phyloP scores from a whole-genome alignment of 1,140 invertebrate species.

The Drosophila tristis region DNA sequence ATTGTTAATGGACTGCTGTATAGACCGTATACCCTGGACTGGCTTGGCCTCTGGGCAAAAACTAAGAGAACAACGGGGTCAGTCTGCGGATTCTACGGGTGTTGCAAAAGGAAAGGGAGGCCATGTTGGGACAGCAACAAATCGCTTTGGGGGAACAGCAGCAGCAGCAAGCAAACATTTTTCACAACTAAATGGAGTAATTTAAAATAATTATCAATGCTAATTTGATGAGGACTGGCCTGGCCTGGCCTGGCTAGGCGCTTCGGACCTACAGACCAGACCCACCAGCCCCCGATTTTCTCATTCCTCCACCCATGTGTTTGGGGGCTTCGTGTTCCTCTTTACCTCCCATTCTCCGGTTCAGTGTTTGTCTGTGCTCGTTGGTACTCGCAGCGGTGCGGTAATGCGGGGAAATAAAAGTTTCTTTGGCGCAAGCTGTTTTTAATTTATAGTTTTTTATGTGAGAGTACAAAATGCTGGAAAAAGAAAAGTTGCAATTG shows the following conservation, averaged over 20 bases:
- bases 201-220: constrained; percentile 82
- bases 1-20: too few species aligned
- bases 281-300: not conserved
- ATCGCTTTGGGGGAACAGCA: constrained; percentile 58
- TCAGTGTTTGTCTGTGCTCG: not conserved
- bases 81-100: not conserved
- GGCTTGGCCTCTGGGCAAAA: too few species aligned
- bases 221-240: constrained; percentile 70
- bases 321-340: not conserved
- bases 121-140: constrained; percentile 49
- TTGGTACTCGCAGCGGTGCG: too few species aligned
- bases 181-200: constrained; percentile 81
- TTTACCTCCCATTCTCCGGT: not conserved
- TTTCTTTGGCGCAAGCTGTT: constrained; percentile 28
- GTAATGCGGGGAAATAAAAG: constrained; percentile 1
- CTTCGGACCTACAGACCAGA: constrained; percentile 1
- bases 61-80: constrained; percentile 2
- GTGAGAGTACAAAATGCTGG: constrained; percentile 3
- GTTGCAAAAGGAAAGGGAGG: not conserved
- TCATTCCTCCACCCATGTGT: constrained; percentile 5
- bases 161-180: constrained; percentile 62
- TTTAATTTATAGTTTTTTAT: constrained; percentile 64
- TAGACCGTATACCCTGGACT: too few species aligned
- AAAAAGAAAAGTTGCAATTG: constrained; percentile 48
- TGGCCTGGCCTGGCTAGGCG: constrained; percentile 7